Percentiles rank a stretch among this genome's conserved stretches.
phyloP scores from a whole-genome alignment of 1,140 invertebrate species.

The Semibalanus balanoides region DNA sequence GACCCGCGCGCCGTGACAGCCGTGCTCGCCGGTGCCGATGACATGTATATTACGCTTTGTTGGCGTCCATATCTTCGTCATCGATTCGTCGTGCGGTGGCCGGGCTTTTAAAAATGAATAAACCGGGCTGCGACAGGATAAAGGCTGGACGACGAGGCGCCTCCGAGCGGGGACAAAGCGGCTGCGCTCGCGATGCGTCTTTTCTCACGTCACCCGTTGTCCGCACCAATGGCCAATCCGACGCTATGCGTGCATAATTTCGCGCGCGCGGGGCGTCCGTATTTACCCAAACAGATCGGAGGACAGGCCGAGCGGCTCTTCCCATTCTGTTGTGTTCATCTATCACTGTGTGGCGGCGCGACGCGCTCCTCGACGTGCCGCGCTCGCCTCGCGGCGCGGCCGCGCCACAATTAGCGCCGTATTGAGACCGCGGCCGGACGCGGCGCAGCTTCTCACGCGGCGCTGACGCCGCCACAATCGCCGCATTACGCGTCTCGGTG shows the following conservation, averaged over 20 bases:
- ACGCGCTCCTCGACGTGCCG: no score
- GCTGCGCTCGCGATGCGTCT: not conserved
- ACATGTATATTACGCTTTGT: constrained; percentile 2
- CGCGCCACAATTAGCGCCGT: not conserved
- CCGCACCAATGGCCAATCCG: not conserved
- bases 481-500: not conserved
- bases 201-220: not conserved
- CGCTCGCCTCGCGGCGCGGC: no score
- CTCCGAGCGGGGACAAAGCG: not conserved
- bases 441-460: not conserved
- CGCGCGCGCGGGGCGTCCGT: not conserved
- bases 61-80: not conserved
- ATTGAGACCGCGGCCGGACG: not conserved
- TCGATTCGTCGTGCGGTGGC: not conserved
- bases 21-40: not conserved
- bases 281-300: not conserved
- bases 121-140: not conserved
- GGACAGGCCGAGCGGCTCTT: not conserved
- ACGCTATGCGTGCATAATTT: not conserved
- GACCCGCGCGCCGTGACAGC: not conserved
- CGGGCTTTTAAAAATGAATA: not conserved
- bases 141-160: not conserved
- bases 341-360: not conserved
- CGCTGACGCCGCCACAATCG: not conserved
- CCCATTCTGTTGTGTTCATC: not conserved